These are phyloP conservation scores for Atrina japonica DNA, from an alignment of 2,888 invertebrate species.

Conservation along the genomic window DNA sequence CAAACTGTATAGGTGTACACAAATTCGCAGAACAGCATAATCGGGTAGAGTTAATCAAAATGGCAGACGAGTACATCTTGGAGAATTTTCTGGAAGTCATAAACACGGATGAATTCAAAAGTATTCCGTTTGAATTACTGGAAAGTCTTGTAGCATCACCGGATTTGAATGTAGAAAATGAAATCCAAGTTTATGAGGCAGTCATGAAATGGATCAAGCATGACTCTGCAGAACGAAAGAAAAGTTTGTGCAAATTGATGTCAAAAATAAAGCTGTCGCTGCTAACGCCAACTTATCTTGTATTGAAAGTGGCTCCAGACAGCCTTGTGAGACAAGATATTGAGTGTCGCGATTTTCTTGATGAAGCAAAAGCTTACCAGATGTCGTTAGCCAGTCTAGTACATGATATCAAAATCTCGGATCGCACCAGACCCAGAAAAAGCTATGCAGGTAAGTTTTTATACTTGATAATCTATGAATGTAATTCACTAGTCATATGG, in stretches of 20 bases:
- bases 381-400: conserved; percentile 78
- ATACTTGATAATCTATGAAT: no score
- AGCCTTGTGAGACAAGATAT: conserved; percentile 73
- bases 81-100: conserved; percentile 77
- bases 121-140: conserved; percentile 71
- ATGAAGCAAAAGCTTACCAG: conserved; percentile 80
- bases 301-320: conserved; percentile 77
- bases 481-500: no score
- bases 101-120: conserved; percentile 75
- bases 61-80: conserved; percentile 76
- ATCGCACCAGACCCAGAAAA: conserved; percentile 79
- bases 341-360: conserved; percentile 80
- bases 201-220: conserved; percentile 80
- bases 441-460: conserved; percentile 81
- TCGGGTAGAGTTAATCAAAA: conserved; percentile 73
- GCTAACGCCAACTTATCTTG: conserved; percentile 77
- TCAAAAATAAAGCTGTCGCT: conserved; percentile 79
- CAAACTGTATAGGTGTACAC: conserved; percentile 81
- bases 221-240: conserved; percentile 71
- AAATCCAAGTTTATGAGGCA: conserved; percentile 79
- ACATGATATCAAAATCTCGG: conserved; percentile 70
- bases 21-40: conserved; percentile 82
- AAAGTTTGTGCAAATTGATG: conserved; percentile 73
- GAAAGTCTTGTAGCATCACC: conserved; percentile 73
- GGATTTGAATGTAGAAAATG: conserved; percentile 74